Conservation (phyloP, 2,888 invertebrate species). For the Drosophila phalerata region DNA sequence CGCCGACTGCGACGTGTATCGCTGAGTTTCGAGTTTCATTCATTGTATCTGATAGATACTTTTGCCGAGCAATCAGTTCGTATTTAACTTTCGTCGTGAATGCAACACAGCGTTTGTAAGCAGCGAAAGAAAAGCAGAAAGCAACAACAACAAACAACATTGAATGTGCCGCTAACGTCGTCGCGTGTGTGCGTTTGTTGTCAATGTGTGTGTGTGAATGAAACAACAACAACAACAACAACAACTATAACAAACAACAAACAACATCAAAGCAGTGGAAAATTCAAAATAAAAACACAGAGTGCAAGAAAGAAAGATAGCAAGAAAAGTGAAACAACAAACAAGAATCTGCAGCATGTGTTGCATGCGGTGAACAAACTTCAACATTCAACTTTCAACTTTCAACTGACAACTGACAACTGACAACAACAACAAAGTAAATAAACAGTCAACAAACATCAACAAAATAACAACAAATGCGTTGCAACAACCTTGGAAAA, state of each 20-base stretch:
- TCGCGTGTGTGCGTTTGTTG: slow-evolving; percentile 19
- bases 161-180: slow-evolving; percentile 41
- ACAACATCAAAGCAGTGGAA: slow-evolving; percentile 15
- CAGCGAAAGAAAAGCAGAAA: slow-evolving; percentile 47
- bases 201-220: slow-evolving; percentile 38
- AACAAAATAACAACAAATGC: slow-evolving; percentile 25
- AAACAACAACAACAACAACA: slow-evolving; percentile 36
- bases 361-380: slow-evolving; percentile 60
- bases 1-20: slow-evolving; percentile 38
- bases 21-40: slow-evolving; percentile 81
- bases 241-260: slow-evolving; percentile 14
- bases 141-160: slow-evolving; percentile 42
- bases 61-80: slow-evolving; percentile 74
- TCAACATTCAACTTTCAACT: slow-evolving; percentile 1
- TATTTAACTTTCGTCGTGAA: slow-evolving; percentile 83
- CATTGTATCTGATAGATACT: slow-evolving; percentile 72
- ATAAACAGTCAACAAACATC: slow-evolving; percentile 17
- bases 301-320: slow-evolving; percentile 1
- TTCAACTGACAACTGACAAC: background rate
- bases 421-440: background rate
- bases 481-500: slow-evolving; percentile 50
- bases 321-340: slow-evolving; percentile 21
- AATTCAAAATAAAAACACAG: slow-evolving; percentile 29
- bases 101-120: slow-evolving; percentile 67
- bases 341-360: slow-evolving; percentile 56